These are phyloP conservation scores for Drosophila subquinaria DNA, from an alignment of 2,888 invertebrate species.

Conservation along the genomic window DNA sequence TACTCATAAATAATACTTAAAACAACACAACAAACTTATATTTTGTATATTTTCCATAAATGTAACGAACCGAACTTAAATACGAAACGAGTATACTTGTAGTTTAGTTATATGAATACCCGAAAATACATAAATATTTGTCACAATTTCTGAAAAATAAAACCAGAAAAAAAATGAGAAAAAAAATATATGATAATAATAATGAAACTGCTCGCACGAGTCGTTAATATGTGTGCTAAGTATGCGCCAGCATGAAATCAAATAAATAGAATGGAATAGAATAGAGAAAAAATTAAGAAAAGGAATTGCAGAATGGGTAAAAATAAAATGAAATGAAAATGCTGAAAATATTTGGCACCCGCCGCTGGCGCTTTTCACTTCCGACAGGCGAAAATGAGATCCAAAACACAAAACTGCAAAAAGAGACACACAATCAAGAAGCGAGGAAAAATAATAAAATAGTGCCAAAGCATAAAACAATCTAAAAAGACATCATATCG, in stretches of 20 bases:
- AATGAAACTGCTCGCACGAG: conserved; percentile 35
- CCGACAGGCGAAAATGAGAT: conserved; percentile 25
- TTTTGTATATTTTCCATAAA: conserved; percentile 4
- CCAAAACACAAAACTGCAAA: conserved; percentile 25
- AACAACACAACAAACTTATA: conserved; percentile 14
- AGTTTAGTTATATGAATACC: conserved; percentile 3
- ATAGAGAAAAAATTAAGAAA: conserved; percentile 7
- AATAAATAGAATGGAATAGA: conserved; percentile 17
- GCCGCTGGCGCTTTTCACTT: conserved; percentile 32
- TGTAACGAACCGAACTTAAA: conserved; percentile 10
- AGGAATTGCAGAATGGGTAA: conserved; percentile 4
- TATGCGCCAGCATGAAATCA: conserved; percentile 42
- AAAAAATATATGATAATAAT: conserved; percentile 16
- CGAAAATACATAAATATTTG: conserved; percentile 16
- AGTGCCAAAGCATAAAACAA: not conserved
- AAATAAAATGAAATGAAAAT: conserved; percentile 20
- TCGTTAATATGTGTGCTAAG: conserved; percentile 37
- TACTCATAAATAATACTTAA: conserved; percentile 8
- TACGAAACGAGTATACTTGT: conserved; percentile 5
- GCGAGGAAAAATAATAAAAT: not conserved
- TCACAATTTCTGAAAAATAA: conserved; percentile 15
- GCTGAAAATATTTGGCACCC: conserved; percentile 39
- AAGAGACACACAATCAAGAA: conserved; percentile 10
- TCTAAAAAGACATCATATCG: conserved; percentile 1
- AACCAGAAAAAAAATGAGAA: conserved; percentile 10